Percentiles rank a stretch among this genome's conserved stretches.
Evolutionary conservation across 2,113 vertebrate species (phyloP).

Genomic region (Gila orcuttii): DNA sequence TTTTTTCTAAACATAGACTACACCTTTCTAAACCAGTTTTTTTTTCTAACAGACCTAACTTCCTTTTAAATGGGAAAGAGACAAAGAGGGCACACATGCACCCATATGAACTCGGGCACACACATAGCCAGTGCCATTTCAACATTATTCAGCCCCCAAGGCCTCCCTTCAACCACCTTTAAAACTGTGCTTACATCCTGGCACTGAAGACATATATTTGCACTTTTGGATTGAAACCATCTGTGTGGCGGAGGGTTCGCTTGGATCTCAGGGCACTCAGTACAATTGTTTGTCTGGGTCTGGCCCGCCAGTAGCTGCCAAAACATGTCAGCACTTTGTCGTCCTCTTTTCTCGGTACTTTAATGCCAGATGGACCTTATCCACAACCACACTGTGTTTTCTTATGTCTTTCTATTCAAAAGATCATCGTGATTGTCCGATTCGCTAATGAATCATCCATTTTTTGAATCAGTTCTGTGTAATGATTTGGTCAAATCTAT

Average conservation of each 20-base stretch:
- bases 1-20: not conserved
- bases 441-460: not conserved
- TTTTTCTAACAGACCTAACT: not conserved
- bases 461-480: not conserved
- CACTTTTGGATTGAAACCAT: slow-evolving; percentile 32
- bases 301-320: not conserved
- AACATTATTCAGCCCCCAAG: slow-evolving; percentile 6
- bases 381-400: not conserved
- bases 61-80: not conserved
- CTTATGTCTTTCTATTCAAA: not conserved
- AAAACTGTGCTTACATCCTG: slow-evolving; percentile 19
- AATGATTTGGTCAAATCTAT: not conserved
- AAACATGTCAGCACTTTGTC: slow-evolving; percentile 24
- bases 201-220: slow-evolving; percentile 27
- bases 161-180: slow-evolving; percentile 11
- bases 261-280: slow-evolving; percentile 18
- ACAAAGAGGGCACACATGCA: slow-evolving; percentile 1
- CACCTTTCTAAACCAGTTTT: not conserved
- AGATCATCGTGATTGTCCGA: not conserved
- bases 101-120: not conserved
- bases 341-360: not conserved
- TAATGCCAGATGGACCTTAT: slow-evolving; percentile 3
- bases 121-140: not conserved
- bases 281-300: slow-evolving; percentile 1
- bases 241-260: not conserved